Base-by-base conservation (phyloP, 2,113 vertebrate genomes). In the Gambusia affinis region DNA sequence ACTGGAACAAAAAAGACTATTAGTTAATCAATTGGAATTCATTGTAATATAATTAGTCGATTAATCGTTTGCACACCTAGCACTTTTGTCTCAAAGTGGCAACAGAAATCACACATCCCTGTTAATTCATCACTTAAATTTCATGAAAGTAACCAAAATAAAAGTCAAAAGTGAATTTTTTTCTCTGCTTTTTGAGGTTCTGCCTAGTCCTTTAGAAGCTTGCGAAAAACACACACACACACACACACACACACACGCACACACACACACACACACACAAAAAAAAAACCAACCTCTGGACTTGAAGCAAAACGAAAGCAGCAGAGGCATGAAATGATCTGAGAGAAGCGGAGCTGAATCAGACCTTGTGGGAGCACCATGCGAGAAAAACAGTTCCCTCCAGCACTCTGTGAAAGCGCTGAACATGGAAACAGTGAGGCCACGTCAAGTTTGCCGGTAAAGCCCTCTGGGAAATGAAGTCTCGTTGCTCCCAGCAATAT, bases 391-490 rank as follows among this genome's bases (percentile, higher is more conserved):
- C 31, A 28, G 37, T 28, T 29, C 72, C 80, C 83, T 67, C 39
- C 77, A 82, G 88, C 85, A 11, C 66, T 81, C 66, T 39, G 81
- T 2, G 71, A 87, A 88, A 82, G 57, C 0, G 81, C 89, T 91
- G 90, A 91, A 83, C 82, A 73, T 44, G 64, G 77, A 83, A 87
- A 82, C 61, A 64, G 69, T 30, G 4, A 82, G 70, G 82, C 75
- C 72, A 22, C 8, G 63, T 72, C 74, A 66, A 85, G 85, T 80
- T 76, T 69, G 75, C 69, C 31, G 72, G 39, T 70, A 65, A 84
- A 60, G 88, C 82, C 77, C 31, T 74, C 29, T 82, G 87, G 78
- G 88, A 90, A 87, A 83, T 76, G 73, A 76, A 85, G 85, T 89
- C 78, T 85, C 68, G 74, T 72, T 85, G 67, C 84, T 84, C 67